Evolutionary conservation across 2,888 invertebrate species (phyloP).

Genomic region (Epiperipatus broadwayi): DNA sequence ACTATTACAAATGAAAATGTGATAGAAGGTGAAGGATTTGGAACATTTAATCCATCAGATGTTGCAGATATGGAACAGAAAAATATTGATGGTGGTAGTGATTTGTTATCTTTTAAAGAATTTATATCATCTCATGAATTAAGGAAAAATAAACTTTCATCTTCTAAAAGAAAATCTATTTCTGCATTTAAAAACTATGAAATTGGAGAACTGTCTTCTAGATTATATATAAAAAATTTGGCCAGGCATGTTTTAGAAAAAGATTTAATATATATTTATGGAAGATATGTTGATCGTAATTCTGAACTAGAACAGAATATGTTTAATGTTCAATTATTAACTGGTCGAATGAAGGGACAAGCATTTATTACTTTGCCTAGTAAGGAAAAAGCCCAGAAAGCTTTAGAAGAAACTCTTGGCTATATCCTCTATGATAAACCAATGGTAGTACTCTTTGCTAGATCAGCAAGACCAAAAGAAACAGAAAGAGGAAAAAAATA

Average conservation of each 20-base stretch:
- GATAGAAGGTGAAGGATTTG: neutral
- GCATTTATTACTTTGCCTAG: slow-evolving; percentile 69
- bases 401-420: slow-evolving; percentile 66
- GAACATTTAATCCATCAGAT: neutral
- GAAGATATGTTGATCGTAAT: slow-evolving; percentile 39
- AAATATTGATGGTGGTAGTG: too few species aligned
- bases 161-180: too few species aligned
- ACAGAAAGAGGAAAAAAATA: too few species aligned
- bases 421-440: slow-evolving; percentile 67
- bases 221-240: slow-evolving; percentile 81
- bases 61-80: neutral
- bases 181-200: slow-evolving; percentile 70
- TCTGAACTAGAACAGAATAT: slow-evolving; percentile 29
- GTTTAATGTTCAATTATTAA: slow-evolving; percentile 60
- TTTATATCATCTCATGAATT: too few species aligned
- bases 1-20: neutral
- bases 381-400: slow-evolving; percentile 45
- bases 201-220: slow-evolving; percentile 54
- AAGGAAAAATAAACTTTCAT: too few species aligned
- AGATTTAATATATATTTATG: slow-evolving; percentile 55
- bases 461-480: slow-evolving; percentile 28
- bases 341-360: slow-evolving; percentile 90
- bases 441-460: slow-evolving; percentile 70
- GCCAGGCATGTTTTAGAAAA: slow-evolving; percentile 53
- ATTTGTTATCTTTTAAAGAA: too few species aligned